Conservation (phyloP, 2,888 invertebrate species). For the Tinea pellionella region DNA sequence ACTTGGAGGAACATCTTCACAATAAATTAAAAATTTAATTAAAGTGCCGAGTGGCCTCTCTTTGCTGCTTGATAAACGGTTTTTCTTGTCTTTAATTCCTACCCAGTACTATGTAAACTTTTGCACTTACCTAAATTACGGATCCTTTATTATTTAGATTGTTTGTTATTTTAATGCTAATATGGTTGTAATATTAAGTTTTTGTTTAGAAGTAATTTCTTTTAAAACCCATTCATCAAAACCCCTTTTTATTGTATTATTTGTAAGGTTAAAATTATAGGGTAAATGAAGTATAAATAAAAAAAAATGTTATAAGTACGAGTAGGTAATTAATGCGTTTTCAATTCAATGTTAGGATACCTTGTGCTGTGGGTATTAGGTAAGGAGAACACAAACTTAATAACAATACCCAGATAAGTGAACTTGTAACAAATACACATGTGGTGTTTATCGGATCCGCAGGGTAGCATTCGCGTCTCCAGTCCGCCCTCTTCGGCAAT, state of each 20-base stretch:
- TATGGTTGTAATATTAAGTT: not conserved
- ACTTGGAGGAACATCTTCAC: conserved; percentile 33
- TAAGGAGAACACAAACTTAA: no score
- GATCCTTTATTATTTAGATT: not conserved
- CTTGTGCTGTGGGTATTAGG: no score
- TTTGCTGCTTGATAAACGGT: conserved; percentile 52
- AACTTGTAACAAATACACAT: no score
- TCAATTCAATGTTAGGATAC: no score
- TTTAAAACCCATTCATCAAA: no score
- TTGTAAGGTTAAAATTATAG: not conserved
- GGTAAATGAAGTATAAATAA: no score
- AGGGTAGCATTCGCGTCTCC: no score
- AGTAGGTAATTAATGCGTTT: no score
- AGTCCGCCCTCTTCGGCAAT: no score
- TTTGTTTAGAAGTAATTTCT: not conserved
- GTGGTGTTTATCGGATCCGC: no score
- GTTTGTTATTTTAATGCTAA: not conserved
- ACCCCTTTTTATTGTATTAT: not conserved
- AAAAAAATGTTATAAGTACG: no score
- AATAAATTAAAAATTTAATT: conserved; percentile 64
- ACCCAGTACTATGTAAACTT: conserved; percentile 18
- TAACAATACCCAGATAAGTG: no score
- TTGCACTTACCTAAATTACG: not conserved
- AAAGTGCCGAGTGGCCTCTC: conserved; percentile 49
- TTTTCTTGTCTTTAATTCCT: conserved; percentile 40